Evolutionary conservation across 2,797 vertebrate species (phyloP), one percentile per base, ranked within the genome.

Genomic region (Ptychobarbus kaznakovi): DNA sequence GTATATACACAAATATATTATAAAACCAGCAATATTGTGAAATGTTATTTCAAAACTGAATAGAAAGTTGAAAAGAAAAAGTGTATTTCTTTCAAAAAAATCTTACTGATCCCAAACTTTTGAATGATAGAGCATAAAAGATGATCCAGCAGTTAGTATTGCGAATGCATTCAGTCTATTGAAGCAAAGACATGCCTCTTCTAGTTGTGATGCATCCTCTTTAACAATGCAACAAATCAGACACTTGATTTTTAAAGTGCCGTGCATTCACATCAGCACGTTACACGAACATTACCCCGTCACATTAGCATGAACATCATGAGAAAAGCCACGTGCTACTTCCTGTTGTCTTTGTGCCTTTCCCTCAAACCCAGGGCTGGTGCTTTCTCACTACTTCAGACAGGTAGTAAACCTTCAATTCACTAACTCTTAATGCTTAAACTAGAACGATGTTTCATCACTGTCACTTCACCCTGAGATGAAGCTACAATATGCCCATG

Each of bases 391-490:
- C 32, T 51, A 28, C 46, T 25, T 44, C 42, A 75, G 13, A 18
- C n/a, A 3, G 10, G 22, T 9, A 25, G 82, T 25, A 65, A 35
- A 42, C 61, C 42, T 22, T 53, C 1, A n/a, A 68, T 65, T 68
- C 44, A 35, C 28, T 65, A 46, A 42, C 72, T 75, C 35, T 63
- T 13, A 66, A 68, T 68, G 44, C 6, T 66, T 66, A 53, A 76
- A 81, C 28, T 61, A 63, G 18, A 74, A 73, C 40, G 22, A 35
- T 15, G 22, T 77, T 84, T 69, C 35, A 56, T 69, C 61, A 56
- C 63, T 78, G 73, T 84, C 63, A 76, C 32, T 35, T 46, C 61
- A 74, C 32, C 42, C 58, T 40, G 61, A 68, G 38, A 84, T 77
- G n/a, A 84, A 84, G 35, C 46, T 56, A 69, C 65, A 68, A 77